Conservation (phyloP, 92 coral and sea anemone genomes). For the Epizoanthus ramosus region DNA sequence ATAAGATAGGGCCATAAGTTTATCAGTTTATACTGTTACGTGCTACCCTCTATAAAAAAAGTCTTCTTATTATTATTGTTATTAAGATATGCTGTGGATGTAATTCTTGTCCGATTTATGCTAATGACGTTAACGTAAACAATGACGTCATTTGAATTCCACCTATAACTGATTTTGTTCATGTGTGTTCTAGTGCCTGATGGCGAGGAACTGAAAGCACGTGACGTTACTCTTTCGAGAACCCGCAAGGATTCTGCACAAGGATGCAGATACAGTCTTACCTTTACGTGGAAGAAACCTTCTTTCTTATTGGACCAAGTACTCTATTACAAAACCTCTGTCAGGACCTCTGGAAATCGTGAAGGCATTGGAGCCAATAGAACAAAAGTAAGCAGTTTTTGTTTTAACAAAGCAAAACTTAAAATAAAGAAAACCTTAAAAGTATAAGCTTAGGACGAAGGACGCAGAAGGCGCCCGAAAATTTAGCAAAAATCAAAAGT, state of each 20-base stretch:
- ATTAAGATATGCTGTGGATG: too few relatives aligned
- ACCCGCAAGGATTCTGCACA: not conserved
- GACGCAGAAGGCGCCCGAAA: too few relatives aligned
- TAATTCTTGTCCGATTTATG: not conserved
- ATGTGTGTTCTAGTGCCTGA: not conserved
- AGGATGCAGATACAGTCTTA: conserved; percentile 11
- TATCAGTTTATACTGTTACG: too few relatives aligned
- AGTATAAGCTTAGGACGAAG: too few relatives aligned
- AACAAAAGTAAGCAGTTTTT: not conserved
- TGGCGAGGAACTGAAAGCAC: not conserved
- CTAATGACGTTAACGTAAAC: not conserved
- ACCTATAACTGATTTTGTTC: not conserved
- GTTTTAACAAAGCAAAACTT: not conserved
- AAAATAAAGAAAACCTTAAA: too few relatives aligned
- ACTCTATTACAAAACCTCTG: conserved; percentile 12
- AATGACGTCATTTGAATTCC: not conserved
- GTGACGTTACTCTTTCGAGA: not conserved
- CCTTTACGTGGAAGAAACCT: conserved; percentile 35
- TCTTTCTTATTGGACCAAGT: conserved; percentile 5
- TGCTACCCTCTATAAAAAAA: too few relatives aligned
- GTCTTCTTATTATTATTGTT: too few relatives aligned
- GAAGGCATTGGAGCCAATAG: conserved; percentile 12
- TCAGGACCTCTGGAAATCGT: not conserved
- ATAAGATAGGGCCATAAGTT: too few relatives aligned
- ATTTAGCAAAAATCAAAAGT: too few relatives aligned